Evolutionary conservation across 1,140 invertebrate species (phyloP).

Genomic region (Dryas iulia): DNA sequence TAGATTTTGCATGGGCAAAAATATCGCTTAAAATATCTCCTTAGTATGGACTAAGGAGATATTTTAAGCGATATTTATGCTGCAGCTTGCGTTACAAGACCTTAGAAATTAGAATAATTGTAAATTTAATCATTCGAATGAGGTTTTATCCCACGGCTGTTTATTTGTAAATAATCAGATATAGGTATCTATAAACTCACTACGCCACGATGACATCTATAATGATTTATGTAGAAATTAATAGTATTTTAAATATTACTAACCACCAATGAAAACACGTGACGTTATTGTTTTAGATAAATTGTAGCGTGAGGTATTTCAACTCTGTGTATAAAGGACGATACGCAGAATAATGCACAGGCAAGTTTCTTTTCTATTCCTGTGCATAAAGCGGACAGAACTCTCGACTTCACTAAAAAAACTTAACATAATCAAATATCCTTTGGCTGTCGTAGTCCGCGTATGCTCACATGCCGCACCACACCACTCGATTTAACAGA

Average conservation of each 20-base stretch:
- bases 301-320: not conserved
- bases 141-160: not conserved
- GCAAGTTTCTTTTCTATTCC: constrained; percentile 30
- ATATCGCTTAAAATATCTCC: no score
- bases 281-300: no score
- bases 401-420: constrained; percentile 69
- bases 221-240: not conserved
- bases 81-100: no score
- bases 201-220: not conserved
- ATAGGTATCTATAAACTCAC: no score
- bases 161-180: not conserved
- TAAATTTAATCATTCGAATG: no score
- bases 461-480: constrained; percentile 48
- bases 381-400: constrained; percentile 46
- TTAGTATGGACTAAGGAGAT: no score
- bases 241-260: not conserved
- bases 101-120: no score
- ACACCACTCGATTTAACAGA: constrained; percentile 40
- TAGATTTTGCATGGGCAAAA: no score
- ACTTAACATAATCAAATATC: constrained; percentile 72
- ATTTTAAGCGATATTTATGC: no score
- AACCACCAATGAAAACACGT: no score
- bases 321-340: not conserved
- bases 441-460: constrained; percentile 62
- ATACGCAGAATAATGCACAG: constrained; percentile 17